phyloP scores from a whole-genome alignment of 2,797 vertebrate genomes.

The Microctenopoma steveboyesi region DNA sequence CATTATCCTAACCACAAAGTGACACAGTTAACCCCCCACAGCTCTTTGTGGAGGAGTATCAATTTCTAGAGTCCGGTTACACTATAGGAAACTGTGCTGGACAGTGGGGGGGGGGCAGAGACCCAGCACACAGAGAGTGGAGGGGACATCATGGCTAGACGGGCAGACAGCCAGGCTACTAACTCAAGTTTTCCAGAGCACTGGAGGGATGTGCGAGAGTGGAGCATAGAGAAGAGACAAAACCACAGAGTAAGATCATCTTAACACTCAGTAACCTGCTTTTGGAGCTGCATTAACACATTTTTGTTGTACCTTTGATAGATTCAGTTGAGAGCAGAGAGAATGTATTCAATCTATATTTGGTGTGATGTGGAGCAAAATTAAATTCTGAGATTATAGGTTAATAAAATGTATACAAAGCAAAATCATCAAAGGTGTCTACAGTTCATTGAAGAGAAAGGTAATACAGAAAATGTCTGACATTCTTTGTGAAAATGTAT shows the following conservation, averaged over 20 bases:
- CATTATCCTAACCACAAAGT: too few relatives aligned
- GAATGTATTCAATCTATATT: too few relatives aligned
- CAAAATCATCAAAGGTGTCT: too few relatives aligned
- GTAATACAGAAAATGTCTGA: too few relatives aligned
- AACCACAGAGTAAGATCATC: conserved; percentile 48
- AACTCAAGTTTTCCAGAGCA: conserved; percentile 51
- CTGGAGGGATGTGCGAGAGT: conserved; percentile 64
- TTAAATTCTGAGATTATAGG: too few relatives aligned
- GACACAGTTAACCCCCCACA: neutral
- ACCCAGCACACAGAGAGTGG: conserved; percentile 5
- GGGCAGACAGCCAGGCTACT: conserved; percentile 18
- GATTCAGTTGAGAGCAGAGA: too few relatives aligned
- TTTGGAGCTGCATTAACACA: neutral
- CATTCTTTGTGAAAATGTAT: too few relatives aligned
- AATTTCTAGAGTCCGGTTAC: conserved; percentile 46
- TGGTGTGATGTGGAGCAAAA: too few relatives aligned
- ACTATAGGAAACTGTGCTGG: conserved; percentile 25
- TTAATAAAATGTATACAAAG: too few relatives aligned
- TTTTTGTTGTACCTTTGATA: neutral
- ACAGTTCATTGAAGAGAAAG: too few relatives aligned
- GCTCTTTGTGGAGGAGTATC: conserved; percentile 32
- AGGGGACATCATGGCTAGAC: conserved; percentile 43
- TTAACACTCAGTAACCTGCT: neutral
- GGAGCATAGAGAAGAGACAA: conserved; percentile 74
- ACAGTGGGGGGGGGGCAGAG: conserved; percentile 30